Evolutionary conservation across 2,888 invertebrate species (phyloP), one percentile per base, ranked within the genome.

Genomic region (Stenichneumon culpator): DNA sequence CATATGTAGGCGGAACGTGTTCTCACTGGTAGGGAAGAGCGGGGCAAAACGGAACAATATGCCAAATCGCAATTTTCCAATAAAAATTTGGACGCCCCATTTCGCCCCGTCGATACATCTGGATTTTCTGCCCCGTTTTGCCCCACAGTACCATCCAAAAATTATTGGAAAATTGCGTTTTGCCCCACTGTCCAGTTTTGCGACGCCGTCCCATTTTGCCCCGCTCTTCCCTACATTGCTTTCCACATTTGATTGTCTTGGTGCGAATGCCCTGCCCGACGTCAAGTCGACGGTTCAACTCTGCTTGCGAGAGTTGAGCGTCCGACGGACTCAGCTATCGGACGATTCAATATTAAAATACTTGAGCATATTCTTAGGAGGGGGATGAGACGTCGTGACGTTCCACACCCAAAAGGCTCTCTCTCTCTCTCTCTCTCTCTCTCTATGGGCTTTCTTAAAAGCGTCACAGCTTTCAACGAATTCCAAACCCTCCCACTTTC

Each of bases 301-400:
- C 11, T 1, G 3, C 44, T 11, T 3, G 3, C 44, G 0, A 0
- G 44, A 5, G 14, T 5, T 52, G n/a, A n/a, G 1, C 52, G 52
- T 19, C 60, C 28, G 32, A 28, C 28, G 28, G 44, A 0, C 60
- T 28, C 25, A n/a, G 28, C 28, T 60, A 32, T 32, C 60, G 16
- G 28, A 60, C 60, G 32, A 87, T 90, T 91, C 88, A 87, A 93
- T 93, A 93, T 93, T 93, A 92, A 93, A 92, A 92, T 92, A 92
- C 92, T 92, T 92, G 83, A 88, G 90, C 90, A 90, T 90, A 89
- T 90, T 89, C 89, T 79, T 73, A 78, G 75, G 28, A 57, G 78
- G 69, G 72, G 73, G 73, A 73, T 68, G 67, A 65, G 72, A 73
- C 81, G 82, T 81, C 85, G 79, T 28, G 52, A 57, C 73, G 52